A percentile compares a stretch with the other conserved stretches of the same genome.
Conservation (phyloP, 2,888 invertebrate genomes). For the Troglohyphantes excavatus region DNA sequence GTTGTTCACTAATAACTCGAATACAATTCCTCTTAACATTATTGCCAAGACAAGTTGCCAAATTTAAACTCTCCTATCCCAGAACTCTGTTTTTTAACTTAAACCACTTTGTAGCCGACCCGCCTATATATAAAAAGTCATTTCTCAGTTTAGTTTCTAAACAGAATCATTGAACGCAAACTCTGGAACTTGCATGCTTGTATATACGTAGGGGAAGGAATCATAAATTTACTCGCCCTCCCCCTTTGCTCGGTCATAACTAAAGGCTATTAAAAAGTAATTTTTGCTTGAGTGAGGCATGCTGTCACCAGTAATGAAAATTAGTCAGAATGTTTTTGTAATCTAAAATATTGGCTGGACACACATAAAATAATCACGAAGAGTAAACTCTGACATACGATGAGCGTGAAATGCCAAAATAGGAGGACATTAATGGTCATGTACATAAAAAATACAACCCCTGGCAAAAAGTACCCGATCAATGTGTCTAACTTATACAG, state of each 20-base stretch:
- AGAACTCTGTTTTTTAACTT: too few relatives aligned
- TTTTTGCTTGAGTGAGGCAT: background rate
- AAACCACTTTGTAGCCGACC: too few relatives aligned
- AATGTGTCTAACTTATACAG: too few relatives aligned
- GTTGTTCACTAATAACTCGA: too few relatives aligned
- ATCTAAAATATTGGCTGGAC: conserved; percentile 9
- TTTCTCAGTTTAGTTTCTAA: background rate
- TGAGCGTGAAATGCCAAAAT: background rate
- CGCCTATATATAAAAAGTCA: too few relatives aligned
- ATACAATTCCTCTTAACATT: too few relatives aligned
- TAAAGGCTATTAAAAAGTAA: background rate
- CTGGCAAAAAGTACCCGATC: too few relatives aligned
- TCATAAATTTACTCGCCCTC: background rate
- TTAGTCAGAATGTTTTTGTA: conserved; percentile 1
- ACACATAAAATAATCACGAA: conserved; percentile 39
- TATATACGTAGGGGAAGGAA: background rate
- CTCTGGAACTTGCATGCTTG: background rate
- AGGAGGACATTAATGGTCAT: conserved; percentile 16
- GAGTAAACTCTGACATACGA: conserved; percentile 25
- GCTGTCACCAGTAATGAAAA: conserved; percentile 6
- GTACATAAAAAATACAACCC: too few relatives aligned
- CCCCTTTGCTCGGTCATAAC: background rate
- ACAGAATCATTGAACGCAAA: background rate
- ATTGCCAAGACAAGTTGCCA: too few relatives aligned
- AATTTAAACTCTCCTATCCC: too few relatives aligned